phyloP scores from a whole-genome alignment of 2,888 invertebrate species.

The Griposia aprilina region DNA sequence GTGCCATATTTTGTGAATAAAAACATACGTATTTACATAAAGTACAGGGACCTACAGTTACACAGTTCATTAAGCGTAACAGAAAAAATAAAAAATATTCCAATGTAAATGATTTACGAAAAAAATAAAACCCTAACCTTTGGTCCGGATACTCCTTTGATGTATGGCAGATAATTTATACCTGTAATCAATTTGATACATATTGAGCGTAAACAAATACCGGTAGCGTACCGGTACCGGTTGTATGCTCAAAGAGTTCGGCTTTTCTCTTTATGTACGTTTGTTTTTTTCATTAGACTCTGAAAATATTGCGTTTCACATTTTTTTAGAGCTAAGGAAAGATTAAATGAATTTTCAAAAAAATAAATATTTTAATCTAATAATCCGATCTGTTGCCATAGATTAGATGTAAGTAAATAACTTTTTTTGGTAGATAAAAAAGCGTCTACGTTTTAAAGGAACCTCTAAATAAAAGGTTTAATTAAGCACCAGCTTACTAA shows the following conservation, averaged over 20 bases:
- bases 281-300: conserved; percentile 3
- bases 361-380: background rate
- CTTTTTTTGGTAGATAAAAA: background rate
- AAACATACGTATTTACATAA: conserved; percentile 21
- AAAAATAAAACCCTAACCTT: conserved; percentile 32
- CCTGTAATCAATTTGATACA: conserved; percentile 59
- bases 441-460: background rate
- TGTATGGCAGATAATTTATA: conserved; percentile 60
- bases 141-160: conserved; percentile 46
- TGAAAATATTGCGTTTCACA: background rate
- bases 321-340: background rate
- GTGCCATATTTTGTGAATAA: conserved; percentile 4
- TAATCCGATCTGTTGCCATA: background rate
- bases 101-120: conserved; percentile 45
- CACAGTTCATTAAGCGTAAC: conserved; percentile 45
- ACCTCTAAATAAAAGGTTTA: background rate
- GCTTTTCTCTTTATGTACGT: conserved; percentile 64
- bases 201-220: conserved; percentile 65
- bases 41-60: conserved; percentile 10
- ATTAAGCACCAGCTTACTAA: background rate
- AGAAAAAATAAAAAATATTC: conserved; percentile 48
- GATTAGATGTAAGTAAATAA: background rate
- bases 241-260: conserved; percentile 64
- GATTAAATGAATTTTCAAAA: background rate
- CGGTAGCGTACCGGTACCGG: conserved; percentile 31